These are phyloP conservation scores for Lepisosteus oculatus DNA, from an alignment of 2,113 vertebrate genomes.

Conservation along the genomic window DNA sequence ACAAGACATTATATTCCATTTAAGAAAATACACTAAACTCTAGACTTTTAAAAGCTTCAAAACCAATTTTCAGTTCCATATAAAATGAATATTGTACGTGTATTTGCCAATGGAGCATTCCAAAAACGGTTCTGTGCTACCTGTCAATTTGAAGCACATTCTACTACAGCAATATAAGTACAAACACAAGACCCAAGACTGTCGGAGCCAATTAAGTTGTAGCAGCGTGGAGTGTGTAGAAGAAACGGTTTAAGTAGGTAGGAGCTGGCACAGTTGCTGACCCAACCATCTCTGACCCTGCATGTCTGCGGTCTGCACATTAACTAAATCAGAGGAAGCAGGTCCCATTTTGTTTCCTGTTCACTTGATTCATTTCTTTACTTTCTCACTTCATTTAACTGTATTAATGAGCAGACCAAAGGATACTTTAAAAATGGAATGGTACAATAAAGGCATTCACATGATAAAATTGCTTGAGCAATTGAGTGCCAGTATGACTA, in stretches of 20 bases:
- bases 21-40: no score
- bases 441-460: background rate
- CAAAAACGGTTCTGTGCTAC: no score
- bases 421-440: constrained; percentile 39
- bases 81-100: no score
- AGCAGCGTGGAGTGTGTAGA: constrained; percentile 44
- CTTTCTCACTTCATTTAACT: constrained; percentile 76
- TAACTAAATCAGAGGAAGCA: constrained; percentile 56
- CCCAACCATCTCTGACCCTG: constrained; percentile 42
- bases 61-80: no score
- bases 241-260: constrained; percentile 39
- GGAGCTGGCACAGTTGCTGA: constrained; percentile 47
- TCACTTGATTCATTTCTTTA: constrained; percentile 55
- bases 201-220: constrained; percentile 61
- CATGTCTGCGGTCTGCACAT: constrained; percentile 30
- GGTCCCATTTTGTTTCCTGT: constrained; percentile 43
- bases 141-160: constrained; percentile 29
- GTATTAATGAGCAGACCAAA: constrained; percentile 70
- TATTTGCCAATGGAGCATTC: no score
- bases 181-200: constrained; percentile 52
- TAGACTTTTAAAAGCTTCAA: no score
- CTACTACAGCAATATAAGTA: constrained; percentile 53
- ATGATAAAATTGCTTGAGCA: no score
- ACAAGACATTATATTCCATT: no score
- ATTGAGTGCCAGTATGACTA: no score